Evolutionary conservation across 2,888 invertebrate genomes (phyloP).

Genomic region (Alloscopus bannaensis): DNA sequence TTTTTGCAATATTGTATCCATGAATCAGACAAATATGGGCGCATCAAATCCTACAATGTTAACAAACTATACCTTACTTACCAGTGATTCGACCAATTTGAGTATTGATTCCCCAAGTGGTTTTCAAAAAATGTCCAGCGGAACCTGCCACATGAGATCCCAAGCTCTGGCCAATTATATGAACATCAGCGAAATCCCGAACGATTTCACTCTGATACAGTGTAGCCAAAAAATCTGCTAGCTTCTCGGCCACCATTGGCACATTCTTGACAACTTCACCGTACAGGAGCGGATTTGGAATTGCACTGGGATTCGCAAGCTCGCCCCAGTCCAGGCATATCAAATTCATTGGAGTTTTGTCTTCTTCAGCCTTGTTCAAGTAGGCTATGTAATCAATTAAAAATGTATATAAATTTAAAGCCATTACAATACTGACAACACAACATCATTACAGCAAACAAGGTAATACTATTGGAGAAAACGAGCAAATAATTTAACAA

Average conservation of each 20-base stretch:
- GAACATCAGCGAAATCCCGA: constrained; percentile 60
- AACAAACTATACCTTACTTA: constrained; percentile 13
- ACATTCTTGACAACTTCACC: constrained; percentile 64
- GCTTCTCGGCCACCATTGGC: constrained; percentile 62
- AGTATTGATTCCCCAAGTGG: constrained; percentile 55
- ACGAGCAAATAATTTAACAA: too few relatives aligned
- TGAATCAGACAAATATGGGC: not conserved
- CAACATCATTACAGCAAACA: too few relatives aligned
- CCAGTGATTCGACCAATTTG: constrained; percentile 67
- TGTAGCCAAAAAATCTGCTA: constrained; percentile 61
- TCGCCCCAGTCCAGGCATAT: constrained; percentile 66
- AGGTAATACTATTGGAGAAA: too few relatives aligned
- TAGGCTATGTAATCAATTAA: too few relatives aligned
- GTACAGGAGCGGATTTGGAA: constrained; percentile 63
- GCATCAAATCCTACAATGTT: not conserved
- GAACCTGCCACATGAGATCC: constrained; percentile 65
- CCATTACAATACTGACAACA: too few relatives aligned
- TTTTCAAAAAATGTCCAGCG: constrained; percentile 57
- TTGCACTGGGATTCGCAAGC: constrained; percentile 62
- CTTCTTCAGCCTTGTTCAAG: constrained; percentile 48
- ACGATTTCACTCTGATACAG: constrained; percentile 59
- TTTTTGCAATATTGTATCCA: not conserved
- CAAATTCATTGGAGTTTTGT: constrained; percentile 60
- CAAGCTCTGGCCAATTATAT: constrained; percentile 60
- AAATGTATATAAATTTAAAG: too few relatives aligned